A percentile compares a stretch with the other conserved stretches of the same genome.
Evolutionary conservation across 2,888 invertebrate species (phyloP).

Genomic region (Phorcus lineatus): DNA sequence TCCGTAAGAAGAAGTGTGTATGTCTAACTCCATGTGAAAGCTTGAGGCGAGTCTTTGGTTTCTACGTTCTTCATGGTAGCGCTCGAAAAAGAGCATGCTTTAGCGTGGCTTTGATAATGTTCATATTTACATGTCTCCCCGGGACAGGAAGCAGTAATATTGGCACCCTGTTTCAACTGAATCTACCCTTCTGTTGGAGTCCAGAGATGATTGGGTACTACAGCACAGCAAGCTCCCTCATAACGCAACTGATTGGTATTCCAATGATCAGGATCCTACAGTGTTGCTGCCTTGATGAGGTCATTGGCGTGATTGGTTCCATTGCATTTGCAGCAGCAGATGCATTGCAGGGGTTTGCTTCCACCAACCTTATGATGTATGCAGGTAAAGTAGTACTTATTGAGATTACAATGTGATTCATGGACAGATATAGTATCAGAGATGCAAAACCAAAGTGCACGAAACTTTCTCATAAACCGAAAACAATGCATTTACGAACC

Average conservation of each 20-base stretch:
- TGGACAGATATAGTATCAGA: no score
- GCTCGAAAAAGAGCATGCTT: background rate
- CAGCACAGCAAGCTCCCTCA: constrained; percentile 28
- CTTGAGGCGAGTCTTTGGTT: background rate
- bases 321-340: constrained; percentile 31
- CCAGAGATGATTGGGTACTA: constrained; percentile 41
- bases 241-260: constrained; percentile 32
- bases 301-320: constrained; percentile 33
- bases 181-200: constrained; percentile 45
- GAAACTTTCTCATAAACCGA: no score
- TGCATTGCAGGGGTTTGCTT: constrained; percentile 24
- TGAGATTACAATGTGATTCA: no score
- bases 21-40: background rate
- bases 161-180: constrained; percentile 40
- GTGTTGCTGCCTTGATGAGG: constrained; percentile 33
- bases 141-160: constrained; percentile 22
- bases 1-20: background rate
- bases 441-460: no score
- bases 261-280: constrained; percentile 33
- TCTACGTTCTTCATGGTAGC: background rate
- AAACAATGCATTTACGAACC: no score
- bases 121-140: constrained; percentile 25
- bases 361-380: constrained; percentile 36
- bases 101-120: constrained; percentile 33
- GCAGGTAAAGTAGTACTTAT: constrained; percentile 39